A percentile compares a stretch with the other conserved stretches of the same genome.
phyloP scores from a whole-genome alignment of 2,888 invertebrate genomes.

The Buathra laborator region DNA sequence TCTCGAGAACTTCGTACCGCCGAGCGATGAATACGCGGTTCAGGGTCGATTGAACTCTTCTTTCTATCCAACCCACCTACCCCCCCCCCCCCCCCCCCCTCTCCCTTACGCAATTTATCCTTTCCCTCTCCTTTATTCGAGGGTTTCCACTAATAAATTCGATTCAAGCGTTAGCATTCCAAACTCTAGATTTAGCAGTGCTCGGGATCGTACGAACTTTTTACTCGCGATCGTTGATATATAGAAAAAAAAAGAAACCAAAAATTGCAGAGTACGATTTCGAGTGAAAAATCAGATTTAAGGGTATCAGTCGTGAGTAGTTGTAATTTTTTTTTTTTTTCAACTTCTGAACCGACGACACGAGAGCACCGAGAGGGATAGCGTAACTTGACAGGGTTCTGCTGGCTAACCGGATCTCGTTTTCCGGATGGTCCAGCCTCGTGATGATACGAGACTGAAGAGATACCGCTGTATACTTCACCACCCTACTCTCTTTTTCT shows the following conservation, averaged over 20 bases:
- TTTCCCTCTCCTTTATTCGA: not conserved
- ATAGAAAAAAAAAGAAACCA: too few species aligned
- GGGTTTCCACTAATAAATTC: constrained; percentile 2
- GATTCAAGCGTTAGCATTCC: not conserved
- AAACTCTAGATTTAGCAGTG: too few species aligned
- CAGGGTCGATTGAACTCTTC: constrained; percentile 69
- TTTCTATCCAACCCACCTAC: constrained; percentile 31
- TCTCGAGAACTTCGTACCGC: constrained; percentile 63
- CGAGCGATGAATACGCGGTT: constrained; percentile 56
- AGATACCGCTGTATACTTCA: constrained; percentile 16
- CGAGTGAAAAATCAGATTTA: too few species aligned
- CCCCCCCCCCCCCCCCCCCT: too few species aligned
- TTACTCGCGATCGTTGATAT: too few species aligned
- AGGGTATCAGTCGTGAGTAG: too few species aligned
- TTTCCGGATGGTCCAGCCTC: constrained; percentile 27
- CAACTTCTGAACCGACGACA: not conserved
- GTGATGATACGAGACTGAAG: not conserved
- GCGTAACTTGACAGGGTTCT: constrained; percentile 8
- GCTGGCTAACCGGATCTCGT: constrained; percentile 17
- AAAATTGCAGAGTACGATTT: too few species aligned
- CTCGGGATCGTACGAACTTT: too few species aligned
- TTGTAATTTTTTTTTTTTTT: not conserved
- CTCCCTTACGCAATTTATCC: not conserved
- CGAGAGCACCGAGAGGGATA: not conserved
- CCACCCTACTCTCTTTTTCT: constrained; percentile 48